Base-by-base conservation (phyloP, 2,888 invertebrate species). In the Hylaea fasciaria region DNA sequence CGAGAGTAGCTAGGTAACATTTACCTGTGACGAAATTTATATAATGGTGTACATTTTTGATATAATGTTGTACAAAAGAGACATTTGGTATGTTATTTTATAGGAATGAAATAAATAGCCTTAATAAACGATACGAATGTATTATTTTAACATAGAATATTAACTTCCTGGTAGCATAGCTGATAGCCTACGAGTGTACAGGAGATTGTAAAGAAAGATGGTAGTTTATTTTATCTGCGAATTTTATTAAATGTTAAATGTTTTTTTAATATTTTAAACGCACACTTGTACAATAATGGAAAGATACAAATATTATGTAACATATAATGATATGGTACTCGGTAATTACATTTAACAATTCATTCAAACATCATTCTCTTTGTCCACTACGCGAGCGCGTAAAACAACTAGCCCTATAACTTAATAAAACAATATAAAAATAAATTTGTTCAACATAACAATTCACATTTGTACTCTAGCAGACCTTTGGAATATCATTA, bases 11-110 rank as follows among this genome's bases (percentile, higher is more conserved):
- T 91, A 86, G 92, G 91, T 92, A 90, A 92, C 90, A 87, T 92
- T 91, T 92, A 91, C 91, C 90, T 85, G 83, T 83, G 81, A 86
- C 89, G 87, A 90, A 91, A 92, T 92, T 93, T 92, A 92, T 92
- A 92, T 92, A 83, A 88, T 85, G 91, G 91, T 93, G 93, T 93
- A 93, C 90, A 93, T 92, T 93, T 93, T 93, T 93, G 92, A 92
- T 92, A 92, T 92, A 88, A 92, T 87, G 88, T 92, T 93, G 93
- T 93, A 93, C 93, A 93, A 93, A 92, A 90, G 92, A 92, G 89
- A 93, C 90, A 90, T 93, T 93, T 93, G 91, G 93, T 93, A 93
- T 93, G 93, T 92, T 93, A 93, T 93, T 93, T 92, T 93, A 93
- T 92, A 93, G 93, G 92, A 92, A 92, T 91, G 91, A 92, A 92